Percentiles rank a stretch among this genome's conserved stretches.
These are phyloP conservation scores for Mastigias papua DNA, from an alignment of 30 jellyfish, hydroid and myxozoan species.

Conservation along the genomic window DNA sequence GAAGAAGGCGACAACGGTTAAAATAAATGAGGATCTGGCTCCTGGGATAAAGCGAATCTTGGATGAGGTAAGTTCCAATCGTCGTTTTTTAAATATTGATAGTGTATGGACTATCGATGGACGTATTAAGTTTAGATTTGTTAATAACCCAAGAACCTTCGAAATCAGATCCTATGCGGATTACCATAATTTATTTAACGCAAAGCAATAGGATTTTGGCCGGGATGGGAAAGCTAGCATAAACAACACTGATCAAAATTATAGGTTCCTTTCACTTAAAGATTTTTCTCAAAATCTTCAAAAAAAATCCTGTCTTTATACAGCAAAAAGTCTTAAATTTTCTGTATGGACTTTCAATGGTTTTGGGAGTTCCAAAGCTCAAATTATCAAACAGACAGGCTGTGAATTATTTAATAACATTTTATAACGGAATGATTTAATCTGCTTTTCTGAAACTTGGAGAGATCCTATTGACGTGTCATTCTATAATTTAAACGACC, in stretches of 20 bases:
- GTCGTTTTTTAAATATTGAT: not conserved
- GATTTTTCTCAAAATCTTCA: not conserved
- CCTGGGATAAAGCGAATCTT: not conserved
- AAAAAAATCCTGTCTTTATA: constrained; percentile 13
- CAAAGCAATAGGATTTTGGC: constrained; percentile 17
- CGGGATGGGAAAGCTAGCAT: constrained; percentile 10
- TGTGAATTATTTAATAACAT: constrained; percentile 11
- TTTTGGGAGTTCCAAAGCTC: constrained; percentile 12
- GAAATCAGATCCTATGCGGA: constrained; percentile 6
- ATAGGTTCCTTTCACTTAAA: not conserved
- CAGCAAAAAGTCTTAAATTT: not conserved
- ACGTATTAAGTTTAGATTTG: not conserved
- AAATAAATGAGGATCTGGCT: constrained; percentile 9
- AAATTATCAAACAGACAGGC: constrained; percentile 2
- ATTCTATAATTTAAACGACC: not conserved
- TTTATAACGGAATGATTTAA: constrained; percentile 11
- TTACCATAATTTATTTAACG: not conserved
- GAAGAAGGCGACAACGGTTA: constrained; percentile 4
- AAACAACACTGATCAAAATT: not conserved
- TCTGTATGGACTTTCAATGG: constrained; percentile 39
- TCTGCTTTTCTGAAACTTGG: constrained; percentile 59
- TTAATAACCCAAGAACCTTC: not conserved
- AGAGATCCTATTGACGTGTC: constrained; percentile 19
- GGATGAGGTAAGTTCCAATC: constrained; percentile 8
- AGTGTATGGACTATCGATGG: constrained; percentile 17